These are phyloP conservation scores for Epinephelus cyanopodus DNA, from an alignment of 2,113 vertebrate genomes.

Conservation along the genomic window DNA sequence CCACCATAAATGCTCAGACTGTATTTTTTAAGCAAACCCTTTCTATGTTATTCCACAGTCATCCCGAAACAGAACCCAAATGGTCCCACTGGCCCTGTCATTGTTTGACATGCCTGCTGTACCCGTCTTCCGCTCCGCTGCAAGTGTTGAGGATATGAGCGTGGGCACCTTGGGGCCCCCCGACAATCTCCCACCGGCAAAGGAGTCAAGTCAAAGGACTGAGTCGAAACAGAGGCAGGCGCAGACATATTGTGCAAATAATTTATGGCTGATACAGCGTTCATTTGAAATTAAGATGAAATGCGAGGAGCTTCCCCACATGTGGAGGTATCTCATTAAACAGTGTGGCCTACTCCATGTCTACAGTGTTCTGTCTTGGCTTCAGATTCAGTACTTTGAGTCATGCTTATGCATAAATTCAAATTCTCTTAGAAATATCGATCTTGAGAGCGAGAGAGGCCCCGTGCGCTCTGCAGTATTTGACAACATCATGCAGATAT, in stretches of 20 bases:
- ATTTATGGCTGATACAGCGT: constrained; percentile 75
- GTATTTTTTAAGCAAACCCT: constrained; percentile 43
- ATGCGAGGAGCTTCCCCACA: constrained; percentile 41
- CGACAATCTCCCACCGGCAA: constrained; percentile 58
- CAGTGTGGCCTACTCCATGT: constrained; percentile 26
- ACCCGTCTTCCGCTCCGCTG: constrained; percentile 77
- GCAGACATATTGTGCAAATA: constrained; percentile 74
- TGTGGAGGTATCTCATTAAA: constrained; percentile 62
- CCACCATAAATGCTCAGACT: constrained; percentile 49
- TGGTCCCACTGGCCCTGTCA: constrained; percentile 73
- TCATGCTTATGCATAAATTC: constrained; percentile 59
- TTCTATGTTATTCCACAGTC: constrained; percentile 57
- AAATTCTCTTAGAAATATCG: constrained; percentile 50
- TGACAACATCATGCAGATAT: constrained; percentile 35
- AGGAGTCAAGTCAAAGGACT: constrained; percentile 75
- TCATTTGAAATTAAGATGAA: constrained; percentile 77
- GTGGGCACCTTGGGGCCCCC: constrained; percentile 64
- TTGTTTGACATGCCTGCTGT: constrained; percentile 78
- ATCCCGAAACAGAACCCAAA: constrained; percentile 70
- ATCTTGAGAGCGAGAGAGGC: constrained; percentile 29
- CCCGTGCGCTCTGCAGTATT: constrained; percentile 1
- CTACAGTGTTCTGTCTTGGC: constrained; percentile 40
- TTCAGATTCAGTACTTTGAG: constrained; percentile 47
- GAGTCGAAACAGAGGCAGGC: constrained; percentile 68
- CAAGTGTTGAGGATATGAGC: constrained; percentile 78